Base-by-base conservation (phyloP, 2,797 vertebrate genomes). In the Spea hammondii region DNA sequence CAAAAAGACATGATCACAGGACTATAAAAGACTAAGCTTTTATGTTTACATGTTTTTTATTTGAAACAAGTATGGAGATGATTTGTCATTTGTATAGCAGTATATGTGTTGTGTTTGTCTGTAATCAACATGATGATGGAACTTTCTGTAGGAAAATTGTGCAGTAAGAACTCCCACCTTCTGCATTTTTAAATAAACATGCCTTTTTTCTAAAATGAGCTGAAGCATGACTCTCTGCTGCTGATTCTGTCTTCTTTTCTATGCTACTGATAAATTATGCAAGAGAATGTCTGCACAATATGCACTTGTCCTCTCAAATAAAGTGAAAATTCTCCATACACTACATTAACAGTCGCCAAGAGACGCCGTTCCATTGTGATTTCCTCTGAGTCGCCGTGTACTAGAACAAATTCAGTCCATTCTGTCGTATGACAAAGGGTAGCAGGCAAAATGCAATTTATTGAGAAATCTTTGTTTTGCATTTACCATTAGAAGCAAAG, bases 381-480 rank as follows among this genome's bases (percentile, higher is more conserved):
- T 85, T 85, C 85, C 84, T 87, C 83, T 13, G 79, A 89, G 65
- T 80, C 84, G 32, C 32, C 88, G 73, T 88, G 80, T 84, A 85
- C 86, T 87, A 86, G 84, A 93, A 91, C 85, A 89, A 90, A 91
- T 88, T 86, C 83, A 86, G 64, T 67, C 60, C 62, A 6, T 87
- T 90, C 89, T 88, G 87, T 86, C 78, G 48, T 81, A 76, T 84
- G 84, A 87, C 86, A 92, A 89, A 84, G 90, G 86, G 86, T 85
- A 85, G 82, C 77, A 77, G 77, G 83, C 86, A 88, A 90, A 92
- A 90, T 85, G 85, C 85, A 89, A 87, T 92, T 91, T 90, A 86
- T 92, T 89, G 86, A 87, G 83, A 91, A 93, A 91, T 89, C 88
- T 90, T 88, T 90, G 83, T 89, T 91, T 88, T 90, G 83, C 83